phyloP scores from a whole-genome alignment of 1,140 invertebrate genomes.

The Phymorhynchus buccinoides region DNA sequence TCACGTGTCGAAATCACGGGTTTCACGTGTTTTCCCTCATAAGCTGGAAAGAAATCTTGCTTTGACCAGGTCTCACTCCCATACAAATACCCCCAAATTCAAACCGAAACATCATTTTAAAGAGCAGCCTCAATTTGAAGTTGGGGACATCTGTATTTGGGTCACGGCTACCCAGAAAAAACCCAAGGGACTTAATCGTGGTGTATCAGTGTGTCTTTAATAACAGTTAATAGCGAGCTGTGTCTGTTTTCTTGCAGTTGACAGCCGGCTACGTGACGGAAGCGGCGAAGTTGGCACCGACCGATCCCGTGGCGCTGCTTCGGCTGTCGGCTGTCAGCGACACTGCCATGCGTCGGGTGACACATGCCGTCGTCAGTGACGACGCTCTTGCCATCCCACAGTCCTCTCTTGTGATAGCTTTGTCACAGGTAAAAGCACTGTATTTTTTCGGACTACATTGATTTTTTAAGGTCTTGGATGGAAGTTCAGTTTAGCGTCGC shows the following conservation, averaged over 20 bases:
- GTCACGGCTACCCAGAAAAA: no score
- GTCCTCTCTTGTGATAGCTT: neutral
- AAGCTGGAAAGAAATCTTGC: no score
- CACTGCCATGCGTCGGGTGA: neutral
- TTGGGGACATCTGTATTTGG: no score
- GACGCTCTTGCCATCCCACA: neutral
- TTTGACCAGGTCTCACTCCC: no score
- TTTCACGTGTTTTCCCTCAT: no score
- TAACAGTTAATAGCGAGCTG: neutral
- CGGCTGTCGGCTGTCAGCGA: constrained; percentile 20
- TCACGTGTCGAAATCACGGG: no score
- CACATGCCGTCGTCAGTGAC: neutral
- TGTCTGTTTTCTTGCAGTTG: neutral
- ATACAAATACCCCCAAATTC: no score
- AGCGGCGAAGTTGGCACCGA: neutral
- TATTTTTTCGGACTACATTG: neutral
- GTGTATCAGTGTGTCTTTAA: neutral
- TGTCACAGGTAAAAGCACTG: constrained; percentile 24
- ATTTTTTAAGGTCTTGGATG: neutral
- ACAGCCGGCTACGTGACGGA: neutral
- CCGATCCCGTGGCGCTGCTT: neutral
- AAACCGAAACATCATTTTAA: no score
- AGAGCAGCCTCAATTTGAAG: no score
- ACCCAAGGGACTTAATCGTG: no score
- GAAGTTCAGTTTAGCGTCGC: no score